Evolutionary conservation across 2,113 vertebrate genomes (phyloP).

Genomic region (Camelus dromedarius): DNA sequence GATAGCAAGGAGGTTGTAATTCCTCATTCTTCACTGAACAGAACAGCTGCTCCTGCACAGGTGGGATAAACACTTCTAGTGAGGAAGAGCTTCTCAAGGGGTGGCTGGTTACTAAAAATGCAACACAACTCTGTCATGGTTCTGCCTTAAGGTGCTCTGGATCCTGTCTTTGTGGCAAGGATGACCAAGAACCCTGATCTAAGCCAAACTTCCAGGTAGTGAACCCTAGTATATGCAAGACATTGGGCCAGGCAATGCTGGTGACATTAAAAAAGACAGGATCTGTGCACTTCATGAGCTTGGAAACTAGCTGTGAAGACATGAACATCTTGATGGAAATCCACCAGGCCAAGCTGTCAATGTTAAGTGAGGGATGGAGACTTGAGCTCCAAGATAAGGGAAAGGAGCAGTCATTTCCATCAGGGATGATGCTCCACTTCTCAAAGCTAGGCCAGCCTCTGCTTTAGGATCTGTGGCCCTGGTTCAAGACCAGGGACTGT

Average conservation of each 20-base stretch:
- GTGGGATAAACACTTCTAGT: not conserved
- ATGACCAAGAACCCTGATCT: not conserved
- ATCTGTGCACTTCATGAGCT: not conserved
- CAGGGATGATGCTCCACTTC: not conserved
- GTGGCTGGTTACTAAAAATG: not conserved
- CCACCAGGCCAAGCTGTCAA: not conserved
- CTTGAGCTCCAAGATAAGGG: not conserved
- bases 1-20: not conserved
- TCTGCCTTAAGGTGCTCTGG: not conserved
- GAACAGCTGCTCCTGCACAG: not conserved
- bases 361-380: not conserved
- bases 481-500: not conserved
- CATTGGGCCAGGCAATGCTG: not conserved
- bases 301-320: not conserved
- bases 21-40: not conserved
- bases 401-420: not conserved
- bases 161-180: not conserved
- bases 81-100: not conserved
- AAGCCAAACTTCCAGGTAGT: not conserved
- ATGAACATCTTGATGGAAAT: not conserved
- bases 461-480: not conserved
- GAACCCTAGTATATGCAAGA: not conserved
- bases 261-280: not conserved
- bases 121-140: not conserved
- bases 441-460: not conserved